Base-by-base conservation (phyloP, 2,888 invertebrate species). In the Brachynemurus nebulosus region DNA sequence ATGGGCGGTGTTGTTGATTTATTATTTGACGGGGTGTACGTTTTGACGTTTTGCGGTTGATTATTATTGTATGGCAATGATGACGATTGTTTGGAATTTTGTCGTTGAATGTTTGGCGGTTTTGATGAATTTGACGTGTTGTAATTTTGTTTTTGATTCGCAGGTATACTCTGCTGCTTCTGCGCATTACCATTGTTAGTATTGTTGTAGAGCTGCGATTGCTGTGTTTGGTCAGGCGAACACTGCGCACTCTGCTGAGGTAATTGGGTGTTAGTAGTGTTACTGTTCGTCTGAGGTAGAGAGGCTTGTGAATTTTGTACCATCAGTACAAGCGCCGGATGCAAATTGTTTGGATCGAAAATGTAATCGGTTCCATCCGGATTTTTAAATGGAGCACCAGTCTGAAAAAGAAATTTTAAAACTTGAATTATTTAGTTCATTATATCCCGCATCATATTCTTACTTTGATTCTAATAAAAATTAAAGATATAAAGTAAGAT, bases 311-410 rank as follows among this genome's bases (percentile, higher is more conserved):
- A 57, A 12, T 57, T 51, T 2, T 53, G 55, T 5, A 54, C 44
- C 20, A 45, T 43, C 25, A 44, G 45, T 6, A 18, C 45, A 44
- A 8, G 45, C 38, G 2, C 34, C 27, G 3, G 44, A 43, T 23
- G 16, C 25, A 9, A 51, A 50, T 12, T 52, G 50, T 47, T 55
- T 1, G 86, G 85, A 56, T 86, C 82, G 63, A 78, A 85, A 49
- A 80, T 79, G 61, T 88, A 88, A 12, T 83, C 62, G 1, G 75
- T 70, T 12, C 86, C 86, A 57, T 88, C 86, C 0, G 78, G 66
- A 57, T 86, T 86, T 36, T 77, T 77, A 38, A 80, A 72, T 1
- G 86, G 80, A 42, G 80, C 77, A 6, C 85, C 84, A 40, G 80
- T 82, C 72, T 81, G 62, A 36, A 56, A 59, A 51, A 51, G n/a